These are phyloP conservation scores for Peromyscus polionotus DNA, from an alignment of 2,113 vertebrate genomes.

Conservation along the genomic window DNA sequence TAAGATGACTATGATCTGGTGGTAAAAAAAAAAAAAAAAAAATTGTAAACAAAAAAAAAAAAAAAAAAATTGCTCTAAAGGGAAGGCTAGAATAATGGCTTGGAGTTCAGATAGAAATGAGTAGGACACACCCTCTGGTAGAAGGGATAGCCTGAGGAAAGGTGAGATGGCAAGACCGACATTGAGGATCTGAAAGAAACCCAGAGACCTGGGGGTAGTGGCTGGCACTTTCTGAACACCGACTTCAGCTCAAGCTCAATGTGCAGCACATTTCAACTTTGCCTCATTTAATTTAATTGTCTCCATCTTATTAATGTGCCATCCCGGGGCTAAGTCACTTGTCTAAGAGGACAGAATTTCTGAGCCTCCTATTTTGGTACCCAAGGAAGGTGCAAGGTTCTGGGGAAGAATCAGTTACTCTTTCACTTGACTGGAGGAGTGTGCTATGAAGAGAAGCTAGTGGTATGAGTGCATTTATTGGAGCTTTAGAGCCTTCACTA, in stretches of 20 bases:
- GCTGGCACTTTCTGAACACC: neutral
- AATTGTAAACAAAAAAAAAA: too few relatives aligned
- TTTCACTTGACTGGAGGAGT: neutral
- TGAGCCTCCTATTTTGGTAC: neutral
- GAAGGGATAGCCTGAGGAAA: neutral
- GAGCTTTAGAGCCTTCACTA: neutral
- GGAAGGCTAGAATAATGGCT: neutral
- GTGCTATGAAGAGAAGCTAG: neutral
- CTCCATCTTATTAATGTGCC: neutral
- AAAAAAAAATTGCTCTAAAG: neutral
- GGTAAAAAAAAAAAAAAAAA: neutral
- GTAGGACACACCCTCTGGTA: neutral
- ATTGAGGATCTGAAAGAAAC: neutral
- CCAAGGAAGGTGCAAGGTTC: neutral
- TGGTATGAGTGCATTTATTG: neutral
- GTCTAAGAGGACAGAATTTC: neutral
- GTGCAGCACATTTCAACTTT: neutral
- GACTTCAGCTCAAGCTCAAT: neutral
- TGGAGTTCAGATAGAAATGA: neutral
- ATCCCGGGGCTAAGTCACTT: neutral
- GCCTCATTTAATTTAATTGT: neutral
- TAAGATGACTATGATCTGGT: neutral
- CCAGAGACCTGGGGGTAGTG: neutral
- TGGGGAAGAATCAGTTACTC: neutral
- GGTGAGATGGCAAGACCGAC: neutral